Conservation (phyloP, 2,797 vertebrate genomes). For the Anomalospiza imberbis region DNA sequence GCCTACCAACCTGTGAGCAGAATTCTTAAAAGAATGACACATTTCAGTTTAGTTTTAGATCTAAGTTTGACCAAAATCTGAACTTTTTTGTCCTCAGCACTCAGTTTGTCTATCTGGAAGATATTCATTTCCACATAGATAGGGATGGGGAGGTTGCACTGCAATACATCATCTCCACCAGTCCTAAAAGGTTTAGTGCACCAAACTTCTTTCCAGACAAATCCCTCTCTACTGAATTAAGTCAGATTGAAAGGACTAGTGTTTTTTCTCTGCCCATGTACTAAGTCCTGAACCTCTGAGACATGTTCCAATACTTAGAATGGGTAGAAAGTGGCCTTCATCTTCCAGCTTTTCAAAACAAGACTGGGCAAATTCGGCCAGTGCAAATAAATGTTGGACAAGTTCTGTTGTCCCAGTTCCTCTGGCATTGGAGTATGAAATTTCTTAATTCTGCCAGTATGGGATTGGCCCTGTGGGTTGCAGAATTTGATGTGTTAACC, state of each 20-base stretch:
- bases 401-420: not conserved
- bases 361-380: not conserved
- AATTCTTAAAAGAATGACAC: not conserved
- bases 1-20: not conserved
- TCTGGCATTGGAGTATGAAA: not conserved
- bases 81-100: not conserved
- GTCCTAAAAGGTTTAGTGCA: not conserved
- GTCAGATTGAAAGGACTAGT: not conserved
- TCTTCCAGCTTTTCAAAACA: not conserved
- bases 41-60: not conserved
- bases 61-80: not conserved
- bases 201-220: not conserved
- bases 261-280: not conserved
- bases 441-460: not conserved
- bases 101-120: not conserved
- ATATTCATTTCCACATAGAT: not conserved
- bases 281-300: not conserved
- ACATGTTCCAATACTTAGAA: not conserved
- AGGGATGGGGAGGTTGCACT: not conserved
- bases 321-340: not conserved
- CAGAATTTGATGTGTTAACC: not conserved
- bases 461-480: not conserved
- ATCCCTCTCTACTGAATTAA: not conserved
- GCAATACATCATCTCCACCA: not conserved
- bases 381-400: not conserved